Percentiles rank a stretch among this genome's conserved stretches.
Evolutionary conservation across 2,797 vertebrate species (phyloP).

Genomic region (Sebastes hubbsi): DNA sequence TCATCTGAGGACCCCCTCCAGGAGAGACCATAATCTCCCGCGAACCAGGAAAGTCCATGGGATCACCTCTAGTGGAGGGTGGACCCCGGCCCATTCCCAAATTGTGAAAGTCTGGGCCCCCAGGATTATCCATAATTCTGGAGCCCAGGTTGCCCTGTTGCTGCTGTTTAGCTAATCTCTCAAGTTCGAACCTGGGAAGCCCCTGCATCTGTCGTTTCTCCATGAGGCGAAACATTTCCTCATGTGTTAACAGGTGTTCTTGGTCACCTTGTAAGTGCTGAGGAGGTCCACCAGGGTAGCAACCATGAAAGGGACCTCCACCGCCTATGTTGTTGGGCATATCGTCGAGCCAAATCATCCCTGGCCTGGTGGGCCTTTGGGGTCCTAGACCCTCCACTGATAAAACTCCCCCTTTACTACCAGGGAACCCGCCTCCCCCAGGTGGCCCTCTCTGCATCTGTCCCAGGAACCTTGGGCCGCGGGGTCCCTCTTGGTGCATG

Average conservation of each 20-base stretch:
- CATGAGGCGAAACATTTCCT: constrained; percentile 93
- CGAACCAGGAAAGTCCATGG: constrained; percentile 89
- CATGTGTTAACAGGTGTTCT: constrained; percentile 88
- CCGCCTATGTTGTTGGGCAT: constrained; percentile 88
- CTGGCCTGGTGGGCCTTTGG: constrained; percentile 87
- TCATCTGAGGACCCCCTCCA: constrained; percentile 81
- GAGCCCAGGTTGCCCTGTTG: constrained; percentile 72
- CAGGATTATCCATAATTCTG: constrained; percentile 77
- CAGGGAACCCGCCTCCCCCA: constrained; percentile 78
- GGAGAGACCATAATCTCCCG: constrained; percentile 91
- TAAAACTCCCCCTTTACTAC: constrained; percentile 86
- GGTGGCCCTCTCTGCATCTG: constrained; percentile 85
- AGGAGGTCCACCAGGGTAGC: constrained; percentile 83
- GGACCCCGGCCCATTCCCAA: constrained; percentile 81
- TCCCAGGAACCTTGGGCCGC: constrained; percentile 88
- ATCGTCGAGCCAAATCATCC: constrained; percentile 93
- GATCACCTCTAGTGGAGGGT: constrained; percentile 78
- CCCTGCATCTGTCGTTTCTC: constrained; percentile 89
- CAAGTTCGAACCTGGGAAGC: constrained; percentile 91
- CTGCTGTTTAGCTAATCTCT: constrained; percentile 89
- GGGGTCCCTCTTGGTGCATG: constrained; percentile 81
- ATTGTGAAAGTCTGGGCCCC: constrained; percentile 76
- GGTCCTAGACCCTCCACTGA: constrained; percentile 88
- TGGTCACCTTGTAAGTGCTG: constrained; percentile 87
- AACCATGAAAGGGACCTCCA: constrained; percentile 86